Evolutionary conservation across 1,140 invertebrate genomes (phyloP).

Genomic region (Atta texana): DNA sequence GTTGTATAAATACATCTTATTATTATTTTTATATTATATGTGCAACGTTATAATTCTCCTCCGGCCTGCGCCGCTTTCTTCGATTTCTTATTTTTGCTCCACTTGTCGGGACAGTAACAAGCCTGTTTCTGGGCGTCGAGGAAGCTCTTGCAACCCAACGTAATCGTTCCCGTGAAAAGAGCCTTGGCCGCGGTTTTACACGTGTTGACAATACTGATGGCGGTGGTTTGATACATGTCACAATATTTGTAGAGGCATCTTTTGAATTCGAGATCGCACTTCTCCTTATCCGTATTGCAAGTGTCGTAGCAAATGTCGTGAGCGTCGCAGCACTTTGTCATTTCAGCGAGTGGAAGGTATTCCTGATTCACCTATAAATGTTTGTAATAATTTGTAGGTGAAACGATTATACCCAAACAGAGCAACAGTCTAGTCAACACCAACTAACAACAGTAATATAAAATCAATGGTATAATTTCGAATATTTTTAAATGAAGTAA

Average conservation of each 20-base stretch:
- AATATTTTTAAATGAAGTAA: too few species aligned
- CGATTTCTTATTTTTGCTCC: constrained; percentile 75
- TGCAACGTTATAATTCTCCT: constrained; percentile 78
- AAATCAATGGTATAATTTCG: too few species aligned
- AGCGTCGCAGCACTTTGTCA: constrained; percentile 93
- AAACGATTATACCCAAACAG: too few species aligned
- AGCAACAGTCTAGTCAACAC: background rate
- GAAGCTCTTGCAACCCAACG: constrained; percentile 94
- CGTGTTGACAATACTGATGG: constrained; percentile 89
- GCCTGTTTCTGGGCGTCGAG: constrained; percentile 92
- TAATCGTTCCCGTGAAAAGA: constrained; percentile 92
- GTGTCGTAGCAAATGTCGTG: constrained; percentile 97
- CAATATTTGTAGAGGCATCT: constrained; percentile 94
- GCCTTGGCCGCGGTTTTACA: constrained; percentile 94
- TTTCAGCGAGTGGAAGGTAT: constrained; percentile 91
- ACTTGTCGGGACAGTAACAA: constrained; percentile 89
- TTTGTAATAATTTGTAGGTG: background rate
- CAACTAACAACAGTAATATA: too few species aligned
- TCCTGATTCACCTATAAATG: constrained; percentile 90
- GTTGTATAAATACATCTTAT: constrained; percentile 14
- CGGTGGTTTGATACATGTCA: constrained; percentile 89
- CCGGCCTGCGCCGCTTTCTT: constrained; percentile 80
- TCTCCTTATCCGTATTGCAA: constrained; percentile 94
- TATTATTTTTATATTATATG: background rate
- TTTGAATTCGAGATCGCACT: constrained; percentile 95